A percentile compares a stretch with the other conserved stretches of the same genome.
Evolutionary conservation across 2,888 invertebrate species (phyloP).

Genomic region (Leptarthrus brevirostris): DNA sequence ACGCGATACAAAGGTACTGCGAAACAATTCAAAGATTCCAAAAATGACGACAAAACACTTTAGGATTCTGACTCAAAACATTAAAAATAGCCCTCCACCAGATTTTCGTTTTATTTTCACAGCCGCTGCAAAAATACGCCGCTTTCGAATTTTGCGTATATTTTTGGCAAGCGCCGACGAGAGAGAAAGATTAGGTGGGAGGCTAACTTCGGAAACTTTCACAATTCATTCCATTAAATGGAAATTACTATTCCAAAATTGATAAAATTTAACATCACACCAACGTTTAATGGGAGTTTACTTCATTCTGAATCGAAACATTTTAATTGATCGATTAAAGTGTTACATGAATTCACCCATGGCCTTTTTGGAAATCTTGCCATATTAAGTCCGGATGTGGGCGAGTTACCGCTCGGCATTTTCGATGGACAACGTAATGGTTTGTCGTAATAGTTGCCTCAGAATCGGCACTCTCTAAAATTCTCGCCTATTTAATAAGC

Average conservation of each 20-base stretch:
- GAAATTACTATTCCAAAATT: too few species aligned
- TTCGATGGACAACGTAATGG: conserved; percentile 21
- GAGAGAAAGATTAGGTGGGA: neutral
- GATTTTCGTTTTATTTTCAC: neutral
- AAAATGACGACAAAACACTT: conserved; percentile 28
- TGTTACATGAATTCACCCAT: neutral
- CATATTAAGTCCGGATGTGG: conserved; percentile 30
- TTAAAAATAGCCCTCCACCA: conserved; percentile 13
- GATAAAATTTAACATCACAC: too few species aligned
- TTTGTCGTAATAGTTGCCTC: neutral
- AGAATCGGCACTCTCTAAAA: too few species aligned
- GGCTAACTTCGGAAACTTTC: neutral
- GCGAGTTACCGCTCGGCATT: conserved; percentile 1
- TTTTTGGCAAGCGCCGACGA: conserved; percentile 11
- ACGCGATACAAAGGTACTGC: too few species aligned
- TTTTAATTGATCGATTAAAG: conserved; percentile 1
- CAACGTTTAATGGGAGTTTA: too few species aligned
- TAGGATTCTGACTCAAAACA: conserved; percentile 22
- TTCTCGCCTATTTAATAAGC: neutral
- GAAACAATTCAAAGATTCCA: too few species aligned
- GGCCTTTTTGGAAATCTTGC: conserved; percentile 11
- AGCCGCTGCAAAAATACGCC: neutral
- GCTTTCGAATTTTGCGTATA: neutral
- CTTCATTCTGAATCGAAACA: too few species aligned
- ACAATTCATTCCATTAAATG: too few species aligned